A percentile compares a stretch with the other conserved stretches of the same genome.
These are phyloP conservation scores for Barnardius zonarius DNA, from an alignment of 2,113 vertebrate species.

Conservation along the genomic window DNA sequence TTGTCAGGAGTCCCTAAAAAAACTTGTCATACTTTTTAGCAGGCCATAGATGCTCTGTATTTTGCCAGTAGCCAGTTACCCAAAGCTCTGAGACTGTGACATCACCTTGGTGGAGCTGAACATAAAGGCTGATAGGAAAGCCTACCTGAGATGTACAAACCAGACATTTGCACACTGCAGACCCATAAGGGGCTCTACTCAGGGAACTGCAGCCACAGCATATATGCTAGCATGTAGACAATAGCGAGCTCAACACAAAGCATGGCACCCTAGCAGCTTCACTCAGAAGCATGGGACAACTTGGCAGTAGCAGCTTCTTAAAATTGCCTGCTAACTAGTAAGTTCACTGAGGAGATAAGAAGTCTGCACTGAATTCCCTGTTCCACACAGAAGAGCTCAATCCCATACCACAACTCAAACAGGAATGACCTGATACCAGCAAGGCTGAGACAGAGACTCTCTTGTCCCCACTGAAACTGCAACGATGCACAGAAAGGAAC, in stretches of 20 bases:
- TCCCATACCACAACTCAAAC: neutral
- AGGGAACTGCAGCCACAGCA: neutral
- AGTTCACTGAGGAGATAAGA: neutral
- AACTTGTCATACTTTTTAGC: neutral
- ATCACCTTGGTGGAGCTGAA: neutral
- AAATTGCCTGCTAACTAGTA: neutral
- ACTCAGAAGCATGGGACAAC: neutral
- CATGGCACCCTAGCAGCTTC: neutral
- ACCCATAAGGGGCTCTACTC: neutral
- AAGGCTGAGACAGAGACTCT: neutral
- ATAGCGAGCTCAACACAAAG: neutral
- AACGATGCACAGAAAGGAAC: rapidly evolving
- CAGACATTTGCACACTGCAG: neutral
- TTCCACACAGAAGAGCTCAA: neutral
- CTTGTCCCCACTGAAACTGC: neutral
- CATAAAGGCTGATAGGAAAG: neutral
- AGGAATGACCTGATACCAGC: neutral
- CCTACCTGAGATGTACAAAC: neutral
- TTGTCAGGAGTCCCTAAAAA: neutral
- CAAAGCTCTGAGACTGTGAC: neutral
- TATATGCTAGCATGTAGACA: neutral
- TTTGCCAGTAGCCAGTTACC: neutral
- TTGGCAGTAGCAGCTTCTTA: neutral
- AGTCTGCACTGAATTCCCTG: neutral
- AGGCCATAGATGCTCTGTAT: neutral